These are phyloP conservation scores for Andrena praecox DNA, from an alignment of 2,888 invertebrate genomes.

Conservation along the genomic window DNA sequence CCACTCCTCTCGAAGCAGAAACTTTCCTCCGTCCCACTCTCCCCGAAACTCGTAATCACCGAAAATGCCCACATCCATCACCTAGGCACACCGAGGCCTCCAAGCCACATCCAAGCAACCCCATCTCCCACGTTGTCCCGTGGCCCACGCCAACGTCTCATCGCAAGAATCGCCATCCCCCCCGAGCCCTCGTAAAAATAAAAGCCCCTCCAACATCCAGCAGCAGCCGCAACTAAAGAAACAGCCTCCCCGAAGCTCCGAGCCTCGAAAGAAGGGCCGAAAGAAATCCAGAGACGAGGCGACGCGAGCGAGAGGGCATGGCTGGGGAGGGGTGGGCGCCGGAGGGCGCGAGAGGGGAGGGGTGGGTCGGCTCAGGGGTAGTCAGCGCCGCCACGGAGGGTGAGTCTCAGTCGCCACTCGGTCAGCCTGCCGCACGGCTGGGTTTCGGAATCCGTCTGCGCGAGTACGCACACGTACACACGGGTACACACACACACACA, in stretches of 20 bases:
- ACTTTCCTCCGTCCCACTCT: not conserved
- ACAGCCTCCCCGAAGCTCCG: no score
- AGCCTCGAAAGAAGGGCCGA: no score
- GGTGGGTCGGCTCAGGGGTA: conserved; percentile 59
- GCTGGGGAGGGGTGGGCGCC: not conserved
- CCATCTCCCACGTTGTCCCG: no score
- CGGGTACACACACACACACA: not conserved
- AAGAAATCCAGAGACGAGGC: conserved; percentile 29
- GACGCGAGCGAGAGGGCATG: conserved; percentile 17
- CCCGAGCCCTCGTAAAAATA: no score
- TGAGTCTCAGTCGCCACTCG: conserved; percentile 78
- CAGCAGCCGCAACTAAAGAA: no score
- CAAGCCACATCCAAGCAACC: no score
- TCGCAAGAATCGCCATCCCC: no score
- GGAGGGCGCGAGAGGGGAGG: conserved; percentile 9
- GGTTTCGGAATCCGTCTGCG: conserved; percentile 54
- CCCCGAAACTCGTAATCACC: no score
- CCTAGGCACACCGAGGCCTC: no score
- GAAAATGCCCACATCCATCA: no score
- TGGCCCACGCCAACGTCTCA: no score
- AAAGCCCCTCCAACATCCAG: no score
- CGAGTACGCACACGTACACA: conserved; percentile 27
- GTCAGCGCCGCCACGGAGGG: conserved; percentile 77
- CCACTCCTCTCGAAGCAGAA: not conserved
- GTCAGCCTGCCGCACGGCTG: conserved; percentile 77